These are phyloP conservation scores for Eulemur macaco DNA, from an alignment of 2,113 vertebrate genomes.

Conservation along the genomic window DNA sequence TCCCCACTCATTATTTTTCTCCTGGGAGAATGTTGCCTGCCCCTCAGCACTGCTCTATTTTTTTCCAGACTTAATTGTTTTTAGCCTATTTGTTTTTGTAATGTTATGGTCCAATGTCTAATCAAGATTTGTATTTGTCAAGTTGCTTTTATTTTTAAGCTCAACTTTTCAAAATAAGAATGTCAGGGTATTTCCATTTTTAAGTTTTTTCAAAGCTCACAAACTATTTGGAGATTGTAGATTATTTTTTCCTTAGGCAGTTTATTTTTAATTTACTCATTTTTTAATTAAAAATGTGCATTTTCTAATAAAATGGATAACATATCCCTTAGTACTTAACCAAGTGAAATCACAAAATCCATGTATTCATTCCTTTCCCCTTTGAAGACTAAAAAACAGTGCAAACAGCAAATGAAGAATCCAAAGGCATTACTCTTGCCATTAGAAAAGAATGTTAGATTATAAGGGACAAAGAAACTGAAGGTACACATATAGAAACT, in stretches of 20 bases:
- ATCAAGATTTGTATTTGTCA: slow-evolving; percentile 37
- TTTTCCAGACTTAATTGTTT: not conserved
- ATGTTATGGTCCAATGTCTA: not conserved
- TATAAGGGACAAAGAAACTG: not conserved
- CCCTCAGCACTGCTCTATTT: not conserved
- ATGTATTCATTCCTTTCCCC: not conserved
- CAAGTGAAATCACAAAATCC: slow-evolving; percentile 34
- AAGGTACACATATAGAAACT: not conserved
- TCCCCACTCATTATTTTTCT: not conserved
- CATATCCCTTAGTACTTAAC: not conserved
- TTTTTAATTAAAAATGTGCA: slow-evolving; percentile 48
- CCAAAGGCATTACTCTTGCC: not conserved
- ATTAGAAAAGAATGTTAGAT: not conserved
- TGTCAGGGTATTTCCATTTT: slow-evolving; percentile 49
- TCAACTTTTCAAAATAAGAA: slow-evolving; percentile 53
- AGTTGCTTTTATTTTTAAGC: slow-evolving; percentile 54
- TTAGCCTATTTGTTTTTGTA: not conserved
- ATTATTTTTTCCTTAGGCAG: not conserved
- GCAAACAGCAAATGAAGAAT: not conserved
- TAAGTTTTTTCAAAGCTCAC: slow-evolving; percentile 53
- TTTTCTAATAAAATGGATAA: slow-evolving; percentile 11
- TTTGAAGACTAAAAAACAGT: not conserved
- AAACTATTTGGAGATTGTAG: slow-evolving; percentile 14
- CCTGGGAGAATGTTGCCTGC: not conserved
- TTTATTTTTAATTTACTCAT: slow-evolving; percentile 65